Evolutionary conservation across 2,797 vertebrate species (phyloP), one percentile per base, ranked within the genome.

Genomic region (Labeo calbasu): DNA sequence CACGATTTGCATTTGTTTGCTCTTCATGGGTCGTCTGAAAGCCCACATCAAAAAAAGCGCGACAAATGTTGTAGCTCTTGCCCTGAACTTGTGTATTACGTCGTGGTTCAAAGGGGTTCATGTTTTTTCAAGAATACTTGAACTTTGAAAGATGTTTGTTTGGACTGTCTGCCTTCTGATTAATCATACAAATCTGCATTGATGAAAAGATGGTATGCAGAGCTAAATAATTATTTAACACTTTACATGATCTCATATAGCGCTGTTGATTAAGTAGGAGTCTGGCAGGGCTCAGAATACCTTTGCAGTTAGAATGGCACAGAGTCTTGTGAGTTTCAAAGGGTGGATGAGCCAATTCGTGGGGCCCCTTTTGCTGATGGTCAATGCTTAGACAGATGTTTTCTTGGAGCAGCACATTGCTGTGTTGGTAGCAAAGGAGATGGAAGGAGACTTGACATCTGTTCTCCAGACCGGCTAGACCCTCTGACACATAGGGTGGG

Each of bases 201-300:
- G 7, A n/a, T 57, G 40, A 79, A 66, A 65, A 7, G 28, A 7
- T 71, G 53, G n/a, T 15, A 59, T 43, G 32, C 40, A 72, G 21
- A 53, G 50, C 50, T 55, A 43, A 68, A 51, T 32, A 15, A 53
- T 63, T 76, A 17, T 25, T 43, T 53, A 68, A 68, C n/a, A 55
- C 28, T 55, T 53, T n/a, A 57, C 66, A 81, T 40, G 8, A 46
- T 21, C 90, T 66, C 87, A 88, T 89, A 89, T 90, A 90, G 76
- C 85, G 87, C 90, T 88, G 89, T 91, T 91, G 91, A 92, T 87
- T 87, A 78, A 81, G 28, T 19, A 82, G 48, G 51, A 72, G 80
- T 79, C 85, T 92, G 91, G 91, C 88, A 90, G 91, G 92, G 91
- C 91, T 94, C 93, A 94, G 94, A 94, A 94, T 93, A 92, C 93